Conservation (phyloP, 2,113 vertebrate species). For the Scalopus aquaticus region DNA sequence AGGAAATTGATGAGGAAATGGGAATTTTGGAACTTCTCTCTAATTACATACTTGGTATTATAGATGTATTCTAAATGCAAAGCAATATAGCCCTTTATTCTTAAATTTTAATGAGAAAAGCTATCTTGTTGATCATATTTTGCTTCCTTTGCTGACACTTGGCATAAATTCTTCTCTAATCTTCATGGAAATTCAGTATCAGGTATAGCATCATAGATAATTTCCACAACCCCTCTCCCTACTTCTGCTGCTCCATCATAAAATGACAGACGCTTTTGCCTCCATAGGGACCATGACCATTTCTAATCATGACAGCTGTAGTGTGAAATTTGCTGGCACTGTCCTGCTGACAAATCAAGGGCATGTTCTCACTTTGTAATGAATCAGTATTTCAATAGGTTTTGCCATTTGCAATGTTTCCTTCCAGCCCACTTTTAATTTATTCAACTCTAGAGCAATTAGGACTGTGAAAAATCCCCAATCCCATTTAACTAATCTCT, state of each 20-base stretch:
- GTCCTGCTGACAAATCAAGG: not conserved
- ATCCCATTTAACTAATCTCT: conserved; percentile 34
- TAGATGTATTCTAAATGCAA: conserved; percentile 32
- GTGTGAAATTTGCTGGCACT: not conserved
- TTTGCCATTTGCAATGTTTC: conserved; percentile 4
- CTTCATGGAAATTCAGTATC: not conserved
- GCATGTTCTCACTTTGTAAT: conserved; percentile 7
- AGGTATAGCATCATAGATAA: not conserved
- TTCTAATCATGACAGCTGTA: conserved; percentile 27
- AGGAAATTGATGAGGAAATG: conserved; percentile 15
- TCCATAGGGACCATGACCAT: not conserved
- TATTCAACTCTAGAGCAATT: conserved; percentile 47
- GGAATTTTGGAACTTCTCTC: conserved; percentile 13
- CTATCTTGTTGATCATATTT: conserved; percentile 28
- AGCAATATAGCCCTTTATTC: not conserved
- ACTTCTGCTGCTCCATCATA: not conserved
- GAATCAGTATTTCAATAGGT: conserved; percentile 1
- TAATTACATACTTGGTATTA: conserved; percentile 21
- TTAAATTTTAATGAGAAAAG: not conserved
- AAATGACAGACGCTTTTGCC: not conserved
- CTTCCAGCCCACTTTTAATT: conserved; percentile 44
- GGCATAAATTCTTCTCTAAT: not conserved
- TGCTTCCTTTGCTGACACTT: conserved; percentile 1
- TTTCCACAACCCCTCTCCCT: not conserved
- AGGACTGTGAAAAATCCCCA: not conserved